Percentiles rank a stretch among this genome's conserved stretches.
Evolutionary conservation across 1,140 invertebrate genomes (phyloP).

Genomic region (Leguminivora glycinivorella): DNA sequence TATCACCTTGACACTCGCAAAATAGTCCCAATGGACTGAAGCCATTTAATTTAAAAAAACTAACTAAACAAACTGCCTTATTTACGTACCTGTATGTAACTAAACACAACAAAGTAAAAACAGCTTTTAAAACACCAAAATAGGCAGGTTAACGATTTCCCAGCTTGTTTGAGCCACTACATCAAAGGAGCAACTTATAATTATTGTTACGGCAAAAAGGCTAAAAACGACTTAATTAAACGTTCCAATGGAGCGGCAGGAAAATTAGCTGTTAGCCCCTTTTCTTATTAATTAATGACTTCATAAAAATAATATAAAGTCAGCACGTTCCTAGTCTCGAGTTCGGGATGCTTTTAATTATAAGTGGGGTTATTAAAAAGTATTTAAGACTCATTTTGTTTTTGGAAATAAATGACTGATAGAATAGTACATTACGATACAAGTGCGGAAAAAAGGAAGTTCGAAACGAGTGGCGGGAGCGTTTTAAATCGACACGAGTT

Average conservation of each 20-base stretch:
- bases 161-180: conserved; percentile 28
- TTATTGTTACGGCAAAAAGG: conserved; percentile 48
- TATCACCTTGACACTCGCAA: too few species aligned
- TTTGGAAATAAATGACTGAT: too few species aligned
- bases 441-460: too few species aligned
- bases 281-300: conserved; percentile 51
- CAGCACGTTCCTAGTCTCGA: neutral
- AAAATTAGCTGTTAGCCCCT: conserved; percentile 48
- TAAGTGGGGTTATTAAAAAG: neutral
- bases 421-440: too few species aligned
- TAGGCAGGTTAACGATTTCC: conserved; percentile 2
- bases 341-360: conserved; percentile 1
- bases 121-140: neutral
- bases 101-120: neutral
- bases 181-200: conserved; percentile 54
- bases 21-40: too few species aligned
- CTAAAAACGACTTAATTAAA: conserved; percentile 52
- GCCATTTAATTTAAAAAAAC: too few species aligned
- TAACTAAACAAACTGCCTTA: neutral
- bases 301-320: conserved; percentile 35
- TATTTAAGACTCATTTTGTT: neutral
- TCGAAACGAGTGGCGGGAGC: too few species aligned
- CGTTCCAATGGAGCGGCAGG: conserved; percentile 44
- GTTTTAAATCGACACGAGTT: too few species aligned
- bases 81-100: neutral